Base-by-base conservation (phyloP, 1,140 invertebrate genomes). In the Gryon sp. region DNA sequence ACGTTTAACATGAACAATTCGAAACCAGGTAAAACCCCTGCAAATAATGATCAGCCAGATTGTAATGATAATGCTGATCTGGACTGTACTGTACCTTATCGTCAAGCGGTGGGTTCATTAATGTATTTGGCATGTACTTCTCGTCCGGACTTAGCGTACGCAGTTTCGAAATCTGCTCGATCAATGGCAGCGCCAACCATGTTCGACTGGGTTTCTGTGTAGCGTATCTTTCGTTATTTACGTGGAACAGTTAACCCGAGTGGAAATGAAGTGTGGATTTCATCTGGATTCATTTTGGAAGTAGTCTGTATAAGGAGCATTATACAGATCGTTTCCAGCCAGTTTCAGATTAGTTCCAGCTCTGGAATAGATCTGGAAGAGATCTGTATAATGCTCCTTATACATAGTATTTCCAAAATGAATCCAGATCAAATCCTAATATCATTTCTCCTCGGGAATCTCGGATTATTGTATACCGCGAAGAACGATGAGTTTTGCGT, bases 121-220 rank as follows among this genome's bases (percentile, higher is more conserved):
- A 0, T 65, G 18, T 52, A 43, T 11, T 12, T 65, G 20, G 60
- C 60, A 1, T 65, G 46, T 18, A 46, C 46, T 43, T 30, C 46
- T 30, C 36, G 46, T 4, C 36, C 60, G 8, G 60, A 65, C 24
- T n/a, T 65, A 3, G 26, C 46, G 9, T 65, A 22, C 8, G 20
- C 43, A 5, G 59, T 65, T 11, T 65, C 60, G 5, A 65, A 34
- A 24, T 18, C 26, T 32, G 36, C 36, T 41, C 34, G 60, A 63
- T 63, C 34, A 0, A 63, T 52, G 60, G 18, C 60, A 8, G 16
- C 38, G 19, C 43, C 32, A 1, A 50, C 32, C 9, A 2, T 8
- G 30, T 34, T 4, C 16, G n/a, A 57, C 22, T 57, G 38, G 24
- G 3, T 7, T 3, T 57, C 38, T 15, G 38, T 57, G 0, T 43